Evolutionary conservation across 2,113 vertebrate genomes (phyloP).

Genomic region (Megaptera novaeangliae): DNA sequence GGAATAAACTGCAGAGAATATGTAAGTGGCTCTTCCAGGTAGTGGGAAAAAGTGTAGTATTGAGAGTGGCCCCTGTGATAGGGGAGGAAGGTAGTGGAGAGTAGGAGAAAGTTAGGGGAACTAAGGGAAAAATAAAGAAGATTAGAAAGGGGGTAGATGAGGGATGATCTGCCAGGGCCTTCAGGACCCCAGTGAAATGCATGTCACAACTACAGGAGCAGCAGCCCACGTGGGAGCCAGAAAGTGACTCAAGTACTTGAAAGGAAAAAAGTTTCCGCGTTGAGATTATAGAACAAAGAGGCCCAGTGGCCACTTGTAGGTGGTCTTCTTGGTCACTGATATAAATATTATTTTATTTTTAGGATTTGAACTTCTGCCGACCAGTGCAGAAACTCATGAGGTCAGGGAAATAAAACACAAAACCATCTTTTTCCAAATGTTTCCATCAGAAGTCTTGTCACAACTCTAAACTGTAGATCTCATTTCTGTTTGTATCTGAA

Average conservation of each 20-base stretch:
- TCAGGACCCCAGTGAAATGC: neutral
- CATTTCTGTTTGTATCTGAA: neutral
- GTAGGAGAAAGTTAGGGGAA: neutral
- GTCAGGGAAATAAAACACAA: slow-evolving; percentile 18
- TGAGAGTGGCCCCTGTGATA: neutral
- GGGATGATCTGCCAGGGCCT: neutral
- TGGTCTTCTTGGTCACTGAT: neutral
- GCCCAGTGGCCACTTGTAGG: neutral
- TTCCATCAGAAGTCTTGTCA: neutral
- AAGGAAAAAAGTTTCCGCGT: neutral
- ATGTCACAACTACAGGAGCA: neutral
- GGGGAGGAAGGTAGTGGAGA: neutral
- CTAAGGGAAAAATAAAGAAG: neutral
- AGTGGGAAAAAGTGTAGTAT: neutral
- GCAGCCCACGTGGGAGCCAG: too few species aligned
- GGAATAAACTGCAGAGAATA: neutral
- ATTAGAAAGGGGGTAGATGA: neutral
- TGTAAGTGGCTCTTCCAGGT: neutral
- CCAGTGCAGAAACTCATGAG: neutral
- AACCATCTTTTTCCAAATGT: neutral
- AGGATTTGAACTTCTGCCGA: neutral
- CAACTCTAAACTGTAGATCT: neutral
- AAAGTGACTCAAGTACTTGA: neutral
- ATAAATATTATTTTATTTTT: slow-evolving; percentile 26
- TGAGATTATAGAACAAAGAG: neutral